Evolutionary conservation across 1,140 invertebrate species (phyloP).

Genomic region (Spodoptera litura): DNA sequence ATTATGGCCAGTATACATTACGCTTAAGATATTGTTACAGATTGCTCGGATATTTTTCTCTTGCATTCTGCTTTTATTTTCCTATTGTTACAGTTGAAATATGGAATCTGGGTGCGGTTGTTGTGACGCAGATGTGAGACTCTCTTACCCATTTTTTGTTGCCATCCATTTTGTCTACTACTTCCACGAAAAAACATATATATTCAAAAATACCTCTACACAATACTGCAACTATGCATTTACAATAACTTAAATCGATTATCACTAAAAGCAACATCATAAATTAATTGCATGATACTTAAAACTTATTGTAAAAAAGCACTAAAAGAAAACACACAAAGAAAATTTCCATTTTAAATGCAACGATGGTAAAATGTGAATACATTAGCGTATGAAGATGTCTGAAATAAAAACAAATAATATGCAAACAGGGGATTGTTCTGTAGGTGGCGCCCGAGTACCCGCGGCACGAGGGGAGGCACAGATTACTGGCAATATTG

Average conservation of each 20-base stretch:
- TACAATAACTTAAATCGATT: background rate
- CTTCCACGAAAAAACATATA: background rate
- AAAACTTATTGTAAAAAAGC: slow-evolving; percentile 15
- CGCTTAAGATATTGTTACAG: slow-evolving; percentile 52
- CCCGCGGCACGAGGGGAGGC: background rate
- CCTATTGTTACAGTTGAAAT: slow-evolving; percentile 35
- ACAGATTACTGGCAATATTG: slow-evolving; percentile 28
- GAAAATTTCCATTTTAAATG: slow-evolving; percentile 37
- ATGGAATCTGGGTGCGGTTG: slow-evolving; percentile 24
- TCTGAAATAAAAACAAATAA: slow-evolving; percentile 1
- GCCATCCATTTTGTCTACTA: background rate
- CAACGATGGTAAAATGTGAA: slow-evolving; percentile 33
- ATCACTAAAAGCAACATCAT: background rate
- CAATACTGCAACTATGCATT: too few species aligned
- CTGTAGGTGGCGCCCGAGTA: background rate
- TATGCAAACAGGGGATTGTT: slow-evolving; percentile 22
- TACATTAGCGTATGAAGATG: slow-evolving; percentile 29
- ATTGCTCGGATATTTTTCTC: slow-evolving; percentile 47
- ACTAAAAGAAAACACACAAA: background rate
- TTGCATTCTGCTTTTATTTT: slow-evolving; percentile 37
- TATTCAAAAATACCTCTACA: background rate
- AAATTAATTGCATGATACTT: slow-evolving; percentile 1
- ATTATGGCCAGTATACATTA: slow-evolving; percentile 46
- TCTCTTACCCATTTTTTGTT: slow-evolving; percentile 1
- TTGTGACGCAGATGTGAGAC: slow-evolving; percentile 9